phyloP scores from a whole-genome alignment of 2,113 vertebrate genomes.

The Brienomyrus longianalis region DNA sequence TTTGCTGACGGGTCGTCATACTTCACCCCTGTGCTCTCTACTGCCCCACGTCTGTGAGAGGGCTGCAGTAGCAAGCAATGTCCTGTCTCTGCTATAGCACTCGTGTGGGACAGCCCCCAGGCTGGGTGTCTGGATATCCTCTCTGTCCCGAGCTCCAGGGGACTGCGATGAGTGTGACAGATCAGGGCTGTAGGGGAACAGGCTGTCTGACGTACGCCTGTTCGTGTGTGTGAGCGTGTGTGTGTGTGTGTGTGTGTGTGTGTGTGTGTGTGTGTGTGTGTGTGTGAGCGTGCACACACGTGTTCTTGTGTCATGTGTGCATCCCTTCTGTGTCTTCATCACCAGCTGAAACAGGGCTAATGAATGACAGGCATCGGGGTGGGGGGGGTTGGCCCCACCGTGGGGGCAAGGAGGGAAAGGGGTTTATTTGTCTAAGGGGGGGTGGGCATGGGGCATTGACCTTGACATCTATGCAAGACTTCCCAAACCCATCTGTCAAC shows the following conservation, averaged over 20 bases:
- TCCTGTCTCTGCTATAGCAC: background rate
- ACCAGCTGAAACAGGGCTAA: background rate
- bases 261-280: background rate
- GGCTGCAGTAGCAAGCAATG: no score
- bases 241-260: no score
- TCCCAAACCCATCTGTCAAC: conserved; percentile 3
- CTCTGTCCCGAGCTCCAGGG: background rate
- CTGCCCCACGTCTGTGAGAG: background rate
- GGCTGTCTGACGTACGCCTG: background rate
- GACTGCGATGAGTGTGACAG: background rate
- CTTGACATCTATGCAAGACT: conserved; percentile 6
- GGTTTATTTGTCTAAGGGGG: background rate
- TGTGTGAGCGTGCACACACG: no score
- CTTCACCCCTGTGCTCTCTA: background rate
- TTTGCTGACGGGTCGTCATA: no score
- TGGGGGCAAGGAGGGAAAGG: background rate
- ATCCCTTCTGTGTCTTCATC: background rate
- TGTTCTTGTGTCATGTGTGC: background rate
- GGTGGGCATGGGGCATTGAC: background rate
- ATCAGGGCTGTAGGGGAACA: background rate
- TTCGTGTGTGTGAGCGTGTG: background rate
- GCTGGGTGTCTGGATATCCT: background rate
- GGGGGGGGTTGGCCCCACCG: background rate
- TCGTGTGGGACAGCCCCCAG: background rate
- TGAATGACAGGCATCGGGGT: background rate